Conservation (phyloP, 1,140 invertebrate genomes). For the Drosophila kikkawai region DNA sequence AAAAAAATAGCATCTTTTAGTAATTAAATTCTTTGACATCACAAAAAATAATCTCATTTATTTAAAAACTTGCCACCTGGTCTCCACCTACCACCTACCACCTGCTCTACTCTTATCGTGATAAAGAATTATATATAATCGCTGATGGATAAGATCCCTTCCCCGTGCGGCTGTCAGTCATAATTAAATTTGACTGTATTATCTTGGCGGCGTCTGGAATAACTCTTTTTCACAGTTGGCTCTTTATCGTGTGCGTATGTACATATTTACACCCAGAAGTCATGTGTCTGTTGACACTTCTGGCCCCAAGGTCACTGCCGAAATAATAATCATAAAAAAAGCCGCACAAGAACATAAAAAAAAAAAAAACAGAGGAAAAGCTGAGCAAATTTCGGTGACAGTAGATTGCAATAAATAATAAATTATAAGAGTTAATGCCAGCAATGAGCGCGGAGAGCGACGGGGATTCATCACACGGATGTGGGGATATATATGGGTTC, state of each 20-base stretch:
- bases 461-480: constrained; percentile 52
- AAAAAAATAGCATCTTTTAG: not conserved
- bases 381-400: constrained; percentile 70
- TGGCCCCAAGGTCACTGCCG: constrained; percentile 62
- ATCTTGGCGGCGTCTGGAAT: constrained; percentile 34
- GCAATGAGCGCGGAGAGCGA: constrained; percentile 54
- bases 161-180: constrained; percentile 3
- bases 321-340: constrained; percentile 52
- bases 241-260: constrained; percentile 29
- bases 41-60: constrained; percentile 6
- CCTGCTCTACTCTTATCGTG: constrained; percentile 10
- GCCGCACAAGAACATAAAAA: constrained; percentile 39
- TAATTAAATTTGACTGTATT: constrained; percentile 64
- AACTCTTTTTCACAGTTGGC: constrained; percentile 56
- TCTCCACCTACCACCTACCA: not conserved
- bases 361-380: constrained; percentile 28
- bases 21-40: constrained; percentile 12
- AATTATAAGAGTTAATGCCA: constrained; percentile 66
- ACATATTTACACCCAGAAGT: constrained; percentile 30
- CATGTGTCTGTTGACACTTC: constrained; percentile 53
- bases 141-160: constrained; percentile 16
- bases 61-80: not conserved
- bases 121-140: constrained; percentile 9
- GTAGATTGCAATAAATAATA: constrained; percentile 77
- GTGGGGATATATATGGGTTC: constrained; percentile 14